These are phyloP conservation scores for Colistium nudipinnis DNA, from an alignment of 2,113 vertebrate species.

Conservation along the genomic window DNA sequence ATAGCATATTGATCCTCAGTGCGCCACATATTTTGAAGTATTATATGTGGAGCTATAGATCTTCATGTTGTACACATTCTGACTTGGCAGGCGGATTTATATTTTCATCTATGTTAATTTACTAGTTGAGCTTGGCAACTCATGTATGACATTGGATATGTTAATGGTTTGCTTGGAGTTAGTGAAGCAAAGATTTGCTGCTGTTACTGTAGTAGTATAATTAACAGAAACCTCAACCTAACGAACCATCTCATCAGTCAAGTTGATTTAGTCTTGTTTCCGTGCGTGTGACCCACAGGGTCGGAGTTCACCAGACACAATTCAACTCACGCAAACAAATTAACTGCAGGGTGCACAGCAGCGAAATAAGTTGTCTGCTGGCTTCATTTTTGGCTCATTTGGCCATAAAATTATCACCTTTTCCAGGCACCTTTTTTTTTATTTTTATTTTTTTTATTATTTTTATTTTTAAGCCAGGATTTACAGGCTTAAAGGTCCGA, in stretches of 20 bases:
- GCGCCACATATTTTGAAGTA: background rate
- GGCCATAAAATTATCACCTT: conserved; percentile 5
- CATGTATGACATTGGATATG: too few relatives aligned
- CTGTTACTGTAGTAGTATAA: too few relatives aligned
- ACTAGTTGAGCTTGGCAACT: too few relatives aligned
- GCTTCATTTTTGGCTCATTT: conserved; percentile 6
- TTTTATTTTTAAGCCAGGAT: background rate
- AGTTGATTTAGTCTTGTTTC: too few relatives aligned
- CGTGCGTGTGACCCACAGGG: background rate
- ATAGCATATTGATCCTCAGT: background rate
- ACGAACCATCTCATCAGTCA: too few relatives aligned
- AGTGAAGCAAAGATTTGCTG: too few relatives aligned
- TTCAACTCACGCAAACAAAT: conserved; percentile 3
- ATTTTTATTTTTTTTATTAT: background rate
- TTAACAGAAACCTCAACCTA: too few relatives aligned
- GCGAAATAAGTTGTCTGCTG: conserved; percentile 20
- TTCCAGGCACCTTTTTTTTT: conserved; percentile 6
- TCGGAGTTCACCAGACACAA: background rate
- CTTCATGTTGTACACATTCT: background rate
- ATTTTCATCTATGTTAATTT: too few relatives aligned
- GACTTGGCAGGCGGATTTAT: background rate
- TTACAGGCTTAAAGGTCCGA: conserved; percentile 28
- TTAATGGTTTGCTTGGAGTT: too few relatives aligned
- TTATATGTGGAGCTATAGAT: background rate
- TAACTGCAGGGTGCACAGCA: conserved; percentile 14